Evolutionary conservation across 1,140 invertebrate genomes (phyloP).

Genomic region (Calliopsis andreniformis): DNA sequence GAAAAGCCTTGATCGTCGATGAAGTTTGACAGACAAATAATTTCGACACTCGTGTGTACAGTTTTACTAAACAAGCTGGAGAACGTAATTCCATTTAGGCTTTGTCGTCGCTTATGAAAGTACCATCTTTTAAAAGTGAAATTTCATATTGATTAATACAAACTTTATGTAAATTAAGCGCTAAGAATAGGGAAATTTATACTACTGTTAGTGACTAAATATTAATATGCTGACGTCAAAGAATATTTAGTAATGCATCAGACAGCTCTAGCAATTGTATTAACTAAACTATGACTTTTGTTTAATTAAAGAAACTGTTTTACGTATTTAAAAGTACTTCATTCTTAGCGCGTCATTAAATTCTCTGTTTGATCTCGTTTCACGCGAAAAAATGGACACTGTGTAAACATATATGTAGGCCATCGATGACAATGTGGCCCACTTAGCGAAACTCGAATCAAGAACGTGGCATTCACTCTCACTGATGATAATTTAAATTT

Average conservation of each 20-base stretch:
- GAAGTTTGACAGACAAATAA: conserved; percentile 1
- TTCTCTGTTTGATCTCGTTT: background rate
- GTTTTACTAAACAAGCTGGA: background rate
- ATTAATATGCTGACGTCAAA: no score
- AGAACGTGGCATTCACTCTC: background rate
- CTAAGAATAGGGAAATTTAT: no score
- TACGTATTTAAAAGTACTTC: no score
- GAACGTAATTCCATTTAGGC: background rate
- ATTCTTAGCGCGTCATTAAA: no score
- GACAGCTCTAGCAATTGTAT: no score
- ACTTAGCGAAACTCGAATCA: background rate
- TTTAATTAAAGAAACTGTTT: no score
- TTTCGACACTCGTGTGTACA: background rate
- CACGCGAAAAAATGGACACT: background rate
- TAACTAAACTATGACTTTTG: no score
- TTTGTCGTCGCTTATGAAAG: background rate
- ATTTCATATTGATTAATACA: no score
- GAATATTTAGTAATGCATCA: no score
- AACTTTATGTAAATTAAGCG: no score
- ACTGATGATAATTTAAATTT: background rate
- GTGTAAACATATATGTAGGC: background rate
- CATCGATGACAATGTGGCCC: background rate
- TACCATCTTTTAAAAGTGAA: no score
- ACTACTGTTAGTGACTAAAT: no score
- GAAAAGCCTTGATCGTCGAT: background rate